These are phyloP conservation scores for Lacerta agilis DNA, from an alignment of 2,797 vertebrate genomes.

Conservation along the genomic window DNA sequence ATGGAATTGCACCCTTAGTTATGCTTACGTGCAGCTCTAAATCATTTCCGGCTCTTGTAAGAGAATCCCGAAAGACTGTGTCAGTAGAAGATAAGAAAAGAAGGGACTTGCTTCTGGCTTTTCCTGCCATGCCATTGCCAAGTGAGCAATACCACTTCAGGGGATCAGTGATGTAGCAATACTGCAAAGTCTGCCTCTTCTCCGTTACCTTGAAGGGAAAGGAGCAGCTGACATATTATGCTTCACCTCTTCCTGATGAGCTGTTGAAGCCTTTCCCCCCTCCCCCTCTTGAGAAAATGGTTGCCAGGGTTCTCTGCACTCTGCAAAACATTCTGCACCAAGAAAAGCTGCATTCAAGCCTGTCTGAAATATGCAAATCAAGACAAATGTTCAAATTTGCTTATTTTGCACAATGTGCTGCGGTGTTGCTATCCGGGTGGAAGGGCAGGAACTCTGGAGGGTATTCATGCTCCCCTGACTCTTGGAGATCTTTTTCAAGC, in stretches of 20 bases:
- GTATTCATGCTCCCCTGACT: not conserved
- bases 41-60: not conserved
- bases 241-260: not conserved
- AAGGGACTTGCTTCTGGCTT: not conserved
- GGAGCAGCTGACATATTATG: slow-evolving; percentile 11
- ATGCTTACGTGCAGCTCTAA: not conserved
- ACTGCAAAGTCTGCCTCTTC: not conserved
- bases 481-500: not conserved
- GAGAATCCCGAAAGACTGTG: not conserved
- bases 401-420: not conserved
- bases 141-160: not conserved
- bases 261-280: not conserved
- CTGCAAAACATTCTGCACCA: not conserved
- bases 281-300: not conserved
- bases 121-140: slow-evolving; percentile 4
- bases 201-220: not conserved
- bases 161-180: not conserved
- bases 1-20: not conserved
- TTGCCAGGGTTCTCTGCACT: not conserved
- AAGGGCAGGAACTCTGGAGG: not conserved
- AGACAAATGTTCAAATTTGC: not conserved
- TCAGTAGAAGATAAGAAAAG: not conserved
- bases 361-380: not conserved
- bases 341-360: not conserved
- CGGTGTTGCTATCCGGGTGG: not conserved